Evolutionary conservation across 2,888 invertebrate species (phyloP).

Genomic region (Drosophila tripunctata): DNA sequence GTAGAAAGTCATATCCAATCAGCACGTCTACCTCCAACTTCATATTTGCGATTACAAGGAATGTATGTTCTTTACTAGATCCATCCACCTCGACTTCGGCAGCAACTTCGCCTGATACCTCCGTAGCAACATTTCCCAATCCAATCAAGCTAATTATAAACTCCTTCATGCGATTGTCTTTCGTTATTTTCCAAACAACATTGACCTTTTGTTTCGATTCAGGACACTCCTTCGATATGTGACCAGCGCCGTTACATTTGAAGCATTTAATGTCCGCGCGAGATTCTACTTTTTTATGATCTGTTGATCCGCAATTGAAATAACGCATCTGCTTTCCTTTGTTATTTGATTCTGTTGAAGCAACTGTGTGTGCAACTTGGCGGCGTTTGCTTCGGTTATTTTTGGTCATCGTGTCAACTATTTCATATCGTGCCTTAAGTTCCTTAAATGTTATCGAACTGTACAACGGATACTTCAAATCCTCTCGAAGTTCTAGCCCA

Average conservation of each 20-base stretch:
- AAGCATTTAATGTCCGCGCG: background rate
- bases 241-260: background rate
- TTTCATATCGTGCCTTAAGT: background rate
- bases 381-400: background rate
- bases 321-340: background rate
- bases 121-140: no score
- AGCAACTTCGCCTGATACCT: no score
- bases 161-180: background rate
- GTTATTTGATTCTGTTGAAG: background rate
- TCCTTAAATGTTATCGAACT: background rate
- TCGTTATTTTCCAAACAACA: background rate
- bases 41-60: background rate
- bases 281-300: background rate
- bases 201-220: background rate
- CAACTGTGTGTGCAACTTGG: background rate
- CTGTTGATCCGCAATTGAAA: background rate
- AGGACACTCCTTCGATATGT: background rate
- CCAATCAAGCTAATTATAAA: no score
- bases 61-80: background rate
- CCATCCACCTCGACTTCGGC: no score
- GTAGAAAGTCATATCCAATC: background rate
- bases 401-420: background rate
- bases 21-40: no score
- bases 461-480: background rate
- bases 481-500: background rate